These are phyloP conservation scores for Andrena dorsata DNA, from an alignment of 2,888 invertebrate genomes.

Conservation along the genomic window DNA sequence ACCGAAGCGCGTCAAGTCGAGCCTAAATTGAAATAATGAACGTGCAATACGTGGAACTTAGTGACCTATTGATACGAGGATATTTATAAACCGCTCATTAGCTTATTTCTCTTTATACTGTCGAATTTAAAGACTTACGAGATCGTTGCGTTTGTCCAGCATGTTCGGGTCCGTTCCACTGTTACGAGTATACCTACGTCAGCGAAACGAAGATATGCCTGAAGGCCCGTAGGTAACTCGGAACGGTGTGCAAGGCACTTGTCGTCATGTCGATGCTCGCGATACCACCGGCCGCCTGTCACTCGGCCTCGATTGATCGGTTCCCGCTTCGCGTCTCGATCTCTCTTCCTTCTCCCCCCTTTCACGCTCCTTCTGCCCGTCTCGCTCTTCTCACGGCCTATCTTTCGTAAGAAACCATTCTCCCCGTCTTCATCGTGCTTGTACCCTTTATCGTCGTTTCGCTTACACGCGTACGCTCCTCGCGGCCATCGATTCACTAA, in stretches of 20 bases:
- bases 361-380: slow-evolving; percentile 11
- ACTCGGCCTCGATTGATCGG: slow-evolving; percentile 81
- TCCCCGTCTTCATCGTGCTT: slow-evolving; percentile 53
- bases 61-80: background rate
- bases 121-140: slow-evolving; percentile 42
- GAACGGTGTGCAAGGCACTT: slow-evolving; percentile 76
- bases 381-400: slow-evolving; percentile 26
- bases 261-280: slow-evolving; percentile 78
- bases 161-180: slow-evolving; percentile 29
- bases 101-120: slow-evolving; percentile 5
- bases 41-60: background rate
- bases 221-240: slow-evolving; percentile 67
- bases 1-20: background rate
- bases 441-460: slow-evolving; percentile 67
- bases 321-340: slow-evolving; percentile 69
- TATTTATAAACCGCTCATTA: slow-evolving; percentile 9
- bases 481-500: slow-evolving; percentile 66
- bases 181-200: slow-evolving; percentile 61
- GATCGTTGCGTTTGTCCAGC: slow-evolving; percentile 49
- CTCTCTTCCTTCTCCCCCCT: slow-evolving; percentile 39
- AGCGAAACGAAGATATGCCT: slow-evolving; percentile 64
- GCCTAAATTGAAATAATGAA: background rate
- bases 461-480: slow-evolving; percentile 62
- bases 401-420: slow-evolving; percentile 53
- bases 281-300: slow-evolving; percentile 79